Evolutionary conservation across 1,140 invertebrate species (phyloP).

Genomic region (Yoshiicerus persimilis): DNA sequence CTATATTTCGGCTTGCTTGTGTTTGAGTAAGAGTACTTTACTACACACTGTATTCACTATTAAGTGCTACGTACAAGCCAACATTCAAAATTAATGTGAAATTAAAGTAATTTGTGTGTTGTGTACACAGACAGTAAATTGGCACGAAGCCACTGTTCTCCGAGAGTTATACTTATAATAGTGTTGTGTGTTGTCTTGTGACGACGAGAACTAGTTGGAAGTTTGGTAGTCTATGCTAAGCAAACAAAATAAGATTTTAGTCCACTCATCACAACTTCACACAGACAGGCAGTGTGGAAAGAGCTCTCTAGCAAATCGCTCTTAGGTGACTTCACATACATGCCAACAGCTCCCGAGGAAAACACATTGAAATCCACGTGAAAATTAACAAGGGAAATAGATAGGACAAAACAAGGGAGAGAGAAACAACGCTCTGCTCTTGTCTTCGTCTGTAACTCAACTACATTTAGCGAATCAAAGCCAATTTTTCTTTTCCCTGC

Average conservation of each 20-base stretch:
- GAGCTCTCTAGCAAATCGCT: not conserved
- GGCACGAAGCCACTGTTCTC: not conserved
- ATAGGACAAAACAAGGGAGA: not conserved
- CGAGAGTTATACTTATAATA: not conserved
- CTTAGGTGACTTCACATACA: not conserved
- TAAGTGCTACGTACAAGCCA: not conserved
- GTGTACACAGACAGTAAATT: not conserved
- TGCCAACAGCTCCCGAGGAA: not conserved
- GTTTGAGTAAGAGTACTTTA: not conserved
- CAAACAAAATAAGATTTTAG: constrained; percentile 1
- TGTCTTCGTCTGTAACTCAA: not conserved
- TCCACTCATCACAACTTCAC: not conserved
- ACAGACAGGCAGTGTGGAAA: not conserved
- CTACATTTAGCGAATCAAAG: not conserved
- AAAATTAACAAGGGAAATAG: not conserved
- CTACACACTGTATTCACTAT: not conserved
- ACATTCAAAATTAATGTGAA: constrained; percentile 18
- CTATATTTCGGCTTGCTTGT: not conserved
- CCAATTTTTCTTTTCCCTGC: not conserved
- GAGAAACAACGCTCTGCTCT: not conserved
- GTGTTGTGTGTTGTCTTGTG: not conserved
- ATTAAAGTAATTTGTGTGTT: constrained; percentile 10
- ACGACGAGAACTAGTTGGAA: not conserved
- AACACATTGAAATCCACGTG: not conserved
- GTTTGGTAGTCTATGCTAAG: not conserved